These are phyloP conservation scores for Semicossyphus pulcher DNA, from an alignment of 2,113 vertebrate genomes.

Conservation along the genomic window DNA sequence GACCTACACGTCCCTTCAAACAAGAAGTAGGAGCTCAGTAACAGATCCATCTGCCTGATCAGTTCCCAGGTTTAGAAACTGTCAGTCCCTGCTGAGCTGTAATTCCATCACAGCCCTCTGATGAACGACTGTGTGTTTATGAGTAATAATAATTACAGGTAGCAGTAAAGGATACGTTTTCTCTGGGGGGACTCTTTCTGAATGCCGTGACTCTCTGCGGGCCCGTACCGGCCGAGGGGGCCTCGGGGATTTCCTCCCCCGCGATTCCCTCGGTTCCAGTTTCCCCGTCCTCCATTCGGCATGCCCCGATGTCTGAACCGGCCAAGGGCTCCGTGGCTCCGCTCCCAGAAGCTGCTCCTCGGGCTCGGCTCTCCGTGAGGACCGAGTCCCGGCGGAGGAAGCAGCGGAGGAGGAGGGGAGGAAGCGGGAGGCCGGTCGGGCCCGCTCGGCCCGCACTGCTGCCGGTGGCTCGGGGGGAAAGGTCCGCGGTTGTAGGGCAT, in stretches of 20 bases:
- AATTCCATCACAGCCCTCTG: neutral
- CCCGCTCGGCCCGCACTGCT: slow-evolving; percentile 73
- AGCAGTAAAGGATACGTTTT: slow-evolving; percentile 92
- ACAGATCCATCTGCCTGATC: no score
- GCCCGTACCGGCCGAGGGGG: slow-evolving; percentile 72
- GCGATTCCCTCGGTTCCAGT: slow-evolving; percentile 80
- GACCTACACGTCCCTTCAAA: no score
- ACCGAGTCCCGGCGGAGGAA: slow-evolving; percentile 38
- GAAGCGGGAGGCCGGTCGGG: slow-evolving; percentile 71
- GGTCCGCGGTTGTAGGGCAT: slow-evolving; percentile 83
- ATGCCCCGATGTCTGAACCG: slow-evolving; percentile 89
- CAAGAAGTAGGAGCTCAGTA: no score
- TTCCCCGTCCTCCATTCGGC: slow-evolving; percentile 85
- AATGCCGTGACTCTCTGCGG: slow-evolving; percentile 74
- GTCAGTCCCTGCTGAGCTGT: neutral
- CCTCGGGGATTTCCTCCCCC: slow-evolving; percentile 67
- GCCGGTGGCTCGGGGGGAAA: slow-evolving; percentile 66
- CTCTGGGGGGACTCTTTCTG: slow-evolving; percentile 87
- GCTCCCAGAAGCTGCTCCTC: slow-evolving; percentile 95
- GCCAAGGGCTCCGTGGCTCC: slow-evolving; percentile 91
- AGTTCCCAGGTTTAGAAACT: no score
- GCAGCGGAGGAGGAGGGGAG: slow-evolving; percentile 5
- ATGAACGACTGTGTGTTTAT: no score
- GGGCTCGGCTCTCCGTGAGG: slow-evolving; percentile 82
- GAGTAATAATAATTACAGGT: neutral